Evolutionary conservation across 2,888 invertebrate genomes (phyloP).

Genomic region (Hydraecia micacea): DNA sequence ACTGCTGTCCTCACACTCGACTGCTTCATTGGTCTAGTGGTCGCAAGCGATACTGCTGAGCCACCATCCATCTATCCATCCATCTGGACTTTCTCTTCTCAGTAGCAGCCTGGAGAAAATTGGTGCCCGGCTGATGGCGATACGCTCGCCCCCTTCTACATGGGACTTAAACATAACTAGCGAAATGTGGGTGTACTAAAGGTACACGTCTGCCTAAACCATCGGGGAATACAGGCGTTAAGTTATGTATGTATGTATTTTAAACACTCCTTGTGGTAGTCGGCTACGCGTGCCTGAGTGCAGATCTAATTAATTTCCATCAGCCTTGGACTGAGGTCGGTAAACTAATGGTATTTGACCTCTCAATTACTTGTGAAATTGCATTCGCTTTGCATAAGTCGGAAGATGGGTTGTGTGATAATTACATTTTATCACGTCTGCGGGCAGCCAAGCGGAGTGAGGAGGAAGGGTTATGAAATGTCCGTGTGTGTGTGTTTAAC

Average conservation of each 20-base stretch:
- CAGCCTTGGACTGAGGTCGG: conserved; percentile 71
- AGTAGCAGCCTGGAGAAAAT: not conserved
- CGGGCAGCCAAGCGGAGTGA: conserved; percentile 27
- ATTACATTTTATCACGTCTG: conserved; percentile 46
- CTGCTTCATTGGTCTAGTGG: not conserved
- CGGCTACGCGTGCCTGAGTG: conserved; percentile 34
- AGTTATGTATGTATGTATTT: not conserved
- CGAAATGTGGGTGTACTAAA: not conserved
- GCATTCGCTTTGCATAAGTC: conserved; percentile 49
- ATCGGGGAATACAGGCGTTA: not conserved
- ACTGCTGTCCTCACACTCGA: too few species aligned
- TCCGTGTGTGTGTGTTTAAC: not conserved
- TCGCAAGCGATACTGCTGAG: not conserved
- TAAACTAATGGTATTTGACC: conserved; percentile 71
- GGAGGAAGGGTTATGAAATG: conserved; percentile 24
- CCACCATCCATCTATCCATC: too few species aligned
- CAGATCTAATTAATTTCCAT: conserved; percentile 63
- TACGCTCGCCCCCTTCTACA: not conserved
- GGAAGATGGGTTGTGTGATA: conserved; percentile 45
- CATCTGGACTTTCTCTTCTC: not conserved
- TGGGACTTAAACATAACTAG: not conserved
- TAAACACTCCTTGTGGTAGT: conserved; percentile 6
- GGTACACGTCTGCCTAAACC: not conserved
- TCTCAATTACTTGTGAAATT: conserved; percentile 67
- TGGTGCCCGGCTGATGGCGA: not conserved